Base-by-base conservation (phyloP, 1,140 invertebrate species). In the Nixonia krombeini region DNA sequence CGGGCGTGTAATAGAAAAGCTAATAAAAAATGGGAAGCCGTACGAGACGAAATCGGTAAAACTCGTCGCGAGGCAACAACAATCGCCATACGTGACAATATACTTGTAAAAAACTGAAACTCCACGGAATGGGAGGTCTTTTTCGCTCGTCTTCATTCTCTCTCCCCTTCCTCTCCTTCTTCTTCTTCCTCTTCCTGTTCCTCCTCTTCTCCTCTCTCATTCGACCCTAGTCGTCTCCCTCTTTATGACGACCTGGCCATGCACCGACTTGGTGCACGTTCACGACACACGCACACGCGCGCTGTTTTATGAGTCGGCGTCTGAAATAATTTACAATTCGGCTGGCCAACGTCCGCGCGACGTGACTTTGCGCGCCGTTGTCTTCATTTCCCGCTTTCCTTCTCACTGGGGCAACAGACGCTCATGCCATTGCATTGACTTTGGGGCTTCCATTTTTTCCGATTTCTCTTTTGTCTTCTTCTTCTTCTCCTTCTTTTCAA, bases 261-360 rank as follows among this genome's bases (percentile, higher is more conserved):
- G 31, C 70, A 62, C 70, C 68, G 64, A 72, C 72, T 67, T 74
- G 71, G 53, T 70, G 72, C 50, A 58, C 70, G 58, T 66, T 70
- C 72, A 59, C 71, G 71, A 73, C 62, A 71, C 67, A 51, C 31
- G 62, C 63, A 58, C 70, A 73, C 62, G 70, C 67, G 46, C 31
- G 62, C 63, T 55, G 51, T 71, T 81, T 82, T 80, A 82, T 73
- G 74, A 80, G 75, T 67, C 41, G 29, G 37, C 70, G 75, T 74
- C 67, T 63, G 72, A 73, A 69, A 64, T 74, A 74, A 80, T 82
- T 82, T 80, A 82, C 58, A 72, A 76, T 37, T 49, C 26, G 37
- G 49, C 33, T 63, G 55, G 52, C 59, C 21, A 31, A 5, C n/a
- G n/a, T n/a, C n/a, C n/a, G 17, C 10, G 10, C 40, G 10, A 37